Conservation (phyloP, 2,888 invertebrate species). For the Conistra vaccinii region DNA sequence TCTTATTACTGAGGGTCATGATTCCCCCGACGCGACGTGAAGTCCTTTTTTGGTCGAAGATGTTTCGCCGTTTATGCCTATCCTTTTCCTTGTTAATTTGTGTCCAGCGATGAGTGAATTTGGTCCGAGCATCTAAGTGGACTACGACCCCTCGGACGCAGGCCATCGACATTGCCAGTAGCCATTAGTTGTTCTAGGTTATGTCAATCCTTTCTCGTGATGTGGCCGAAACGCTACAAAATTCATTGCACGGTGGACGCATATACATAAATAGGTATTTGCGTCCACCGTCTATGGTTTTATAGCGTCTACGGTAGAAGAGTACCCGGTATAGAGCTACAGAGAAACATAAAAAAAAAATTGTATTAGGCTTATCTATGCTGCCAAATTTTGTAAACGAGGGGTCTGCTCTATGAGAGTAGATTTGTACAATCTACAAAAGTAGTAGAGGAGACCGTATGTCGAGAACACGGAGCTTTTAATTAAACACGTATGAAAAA, state of each 20-base stretch:
- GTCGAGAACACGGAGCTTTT: background rate
- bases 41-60: background rate
- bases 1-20: background rate
- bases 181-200: background rate
- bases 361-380: too few relatives aligned
- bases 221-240: background rate
- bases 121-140: background rate
- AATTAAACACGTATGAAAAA: constrained; percentile 4
- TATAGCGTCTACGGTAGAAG: too few relatives aligned
- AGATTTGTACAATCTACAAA: too few relatives aligned
- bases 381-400: too few relatives aligned
- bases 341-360: too few relatives aligned
- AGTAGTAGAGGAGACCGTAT: too few relatives aligned
- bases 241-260: background rate
- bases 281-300: too few relatives aligned
- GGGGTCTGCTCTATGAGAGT: background rate
- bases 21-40: background rate
- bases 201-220: background rate
- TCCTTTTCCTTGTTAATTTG: background rate
- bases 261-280: background rate
- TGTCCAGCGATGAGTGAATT: background rate
- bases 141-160: background rate
- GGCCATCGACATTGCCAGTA: background rate
- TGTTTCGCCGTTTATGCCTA: background rate
- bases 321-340: too few relatives aligned